Evolutionary conservation across 2,797 vertebrate species (phyloP).

Genomic region (Arnoldichthys spilopterus): DNA sequence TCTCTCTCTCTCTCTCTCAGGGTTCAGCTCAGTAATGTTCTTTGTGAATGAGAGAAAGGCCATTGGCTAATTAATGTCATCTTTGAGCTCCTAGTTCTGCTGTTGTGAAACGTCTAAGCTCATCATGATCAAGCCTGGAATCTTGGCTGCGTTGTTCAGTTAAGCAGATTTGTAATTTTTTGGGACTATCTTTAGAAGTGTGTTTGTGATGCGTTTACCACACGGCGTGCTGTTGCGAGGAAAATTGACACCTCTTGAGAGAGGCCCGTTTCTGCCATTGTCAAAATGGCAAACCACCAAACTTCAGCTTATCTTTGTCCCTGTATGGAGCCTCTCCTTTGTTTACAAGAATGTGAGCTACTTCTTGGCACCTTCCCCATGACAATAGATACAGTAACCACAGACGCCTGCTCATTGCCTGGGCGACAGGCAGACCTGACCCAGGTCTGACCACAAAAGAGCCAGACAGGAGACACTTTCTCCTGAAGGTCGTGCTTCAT

Average conservation of each 20-base stretch:
- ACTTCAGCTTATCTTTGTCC: conserved; percentile 35
- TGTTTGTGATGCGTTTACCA: conserved; percentile 8
- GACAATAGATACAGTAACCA: conserved; percentile 64
- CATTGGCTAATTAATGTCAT: conserved; percentile 78
- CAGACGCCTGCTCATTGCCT: conserved; percentile 52
- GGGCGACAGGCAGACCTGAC: conserved; percentile 52
- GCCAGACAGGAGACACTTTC: conserved; percentile 44
- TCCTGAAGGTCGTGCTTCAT: conserved; percentile 33
- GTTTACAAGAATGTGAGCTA: conserved; percentile 56
- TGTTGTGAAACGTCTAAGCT: conserved; percentile 16
- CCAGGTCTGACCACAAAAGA: conserved; percentile 53
- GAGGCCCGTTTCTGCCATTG: not conserved
- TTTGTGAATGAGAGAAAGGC: conserved; percentile 80
- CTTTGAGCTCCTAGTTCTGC: conserved; percentile 51
- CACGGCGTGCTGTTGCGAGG: not conserved
- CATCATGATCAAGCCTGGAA: not conserved
- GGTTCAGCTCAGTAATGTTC: conserved; percentile 61
- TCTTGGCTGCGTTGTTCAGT: not conserved
- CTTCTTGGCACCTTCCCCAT: conserved; percentile 55
- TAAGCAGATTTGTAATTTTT: not conserved
- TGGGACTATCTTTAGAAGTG: too few species aligned
- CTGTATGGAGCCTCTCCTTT: conserved; percentile 55
- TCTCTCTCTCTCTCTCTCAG: conserved; percentile 10
- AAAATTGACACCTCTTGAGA: conserved; percentile 27
- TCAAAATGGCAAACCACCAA: conserved; percentile 8